A percentile compares a stretch with the other conserved stretches of the same genome.
Evolutionary conservation across 2,888 invertebrate genomes (phyloP).

Genomic region (Ectobius pallidus): DNA sequence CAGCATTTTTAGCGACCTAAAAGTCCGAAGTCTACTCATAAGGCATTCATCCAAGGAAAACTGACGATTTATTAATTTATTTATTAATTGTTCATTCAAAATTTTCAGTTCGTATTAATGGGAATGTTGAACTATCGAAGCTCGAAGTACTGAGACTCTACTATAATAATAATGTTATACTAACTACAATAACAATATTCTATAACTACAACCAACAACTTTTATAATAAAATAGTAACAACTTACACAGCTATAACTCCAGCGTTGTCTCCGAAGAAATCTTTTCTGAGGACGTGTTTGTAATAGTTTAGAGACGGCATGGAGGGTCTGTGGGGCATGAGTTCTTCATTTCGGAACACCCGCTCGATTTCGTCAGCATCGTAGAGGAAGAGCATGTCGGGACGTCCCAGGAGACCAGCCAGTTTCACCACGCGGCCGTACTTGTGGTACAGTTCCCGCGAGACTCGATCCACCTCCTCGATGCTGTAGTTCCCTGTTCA

Average conservation of each 20-base stretch:
- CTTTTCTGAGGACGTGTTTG: conserved; percentile 70
- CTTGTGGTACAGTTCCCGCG: conserved; percentile 61
- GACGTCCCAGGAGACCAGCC: conserved; percentile 69
- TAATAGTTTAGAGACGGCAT: conserved; percentile 78
- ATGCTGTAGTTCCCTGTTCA: conserved; percentile 66
- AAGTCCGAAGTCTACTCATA: too few species aligned
- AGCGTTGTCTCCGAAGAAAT: conserved; percentile 69
- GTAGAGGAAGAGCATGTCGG: conserved; percentile 76
- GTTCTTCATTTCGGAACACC: conserved; percentile 71
- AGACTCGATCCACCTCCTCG: conserved; percentile 70
- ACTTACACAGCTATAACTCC: conserved; percentile 72
- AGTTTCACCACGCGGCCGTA: conserved; percentile 74
- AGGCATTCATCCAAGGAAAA: too few species aligned
- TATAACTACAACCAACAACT: too few species aligned
- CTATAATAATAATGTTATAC: too few species aligned
- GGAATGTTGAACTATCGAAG: too few species aligned
- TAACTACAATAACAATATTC: too few species aligned
- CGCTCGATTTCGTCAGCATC: conserved; percentile 73
- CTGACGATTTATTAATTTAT: too few species aligned
- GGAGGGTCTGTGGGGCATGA: conserved; percentile 71
- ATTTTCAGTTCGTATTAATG: too few species aligned
- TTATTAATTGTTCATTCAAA: too few species aligned
- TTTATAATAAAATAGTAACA: too few species aligned
- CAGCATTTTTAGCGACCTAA: too few species aligned
- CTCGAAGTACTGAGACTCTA: too few species aligned